Conservation (phyloP, 2,797 vertebrate genomes). For the Ambastaia sidthimunki region DNA sequence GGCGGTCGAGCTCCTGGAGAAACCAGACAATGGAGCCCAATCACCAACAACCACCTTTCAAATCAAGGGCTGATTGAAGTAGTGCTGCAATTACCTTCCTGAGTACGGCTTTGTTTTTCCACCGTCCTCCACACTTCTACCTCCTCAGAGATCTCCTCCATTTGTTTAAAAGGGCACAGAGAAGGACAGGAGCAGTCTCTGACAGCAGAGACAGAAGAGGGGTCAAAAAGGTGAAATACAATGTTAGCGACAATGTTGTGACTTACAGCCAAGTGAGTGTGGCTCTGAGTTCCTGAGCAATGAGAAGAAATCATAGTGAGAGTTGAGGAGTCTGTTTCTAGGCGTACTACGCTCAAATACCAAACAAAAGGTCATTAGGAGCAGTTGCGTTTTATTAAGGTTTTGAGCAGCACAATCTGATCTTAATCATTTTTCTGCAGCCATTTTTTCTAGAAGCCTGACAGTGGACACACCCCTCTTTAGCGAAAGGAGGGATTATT, state of each 20-base stretch:
- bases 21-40: conserved; percentile 60
- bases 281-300: conserved; percentile 26
- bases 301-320: conserved; percentile 18
- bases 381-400: not conserved
- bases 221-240: conserved; percentile 36
- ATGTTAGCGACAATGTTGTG: conserved; percentile 23
- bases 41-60: conserved; percentile 57
- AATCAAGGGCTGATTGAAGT: conserved; percentile 67
- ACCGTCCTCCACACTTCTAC: conserved; percentile 33
- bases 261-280: conserved; percentile 43
- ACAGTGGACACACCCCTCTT: no score
- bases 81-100: conserved; percentile 57
- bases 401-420: not conserved
- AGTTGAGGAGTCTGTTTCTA: conserved; percentile 3
- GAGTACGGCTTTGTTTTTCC: conserved; percentile 57
- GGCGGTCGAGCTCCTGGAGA: conserved; percentile 32
- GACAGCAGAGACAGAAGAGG: conserved; percentile 29
- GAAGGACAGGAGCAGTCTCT: conserved; percentile 41
- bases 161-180: conserved; percentile 55
- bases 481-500: no score
- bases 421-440: no score
- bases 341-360: not conserved
- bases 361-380: not conserved
- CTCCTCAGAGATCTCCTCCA: conserved; percentile 34
- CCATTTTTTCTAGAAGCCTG: not conserved